Percentiles rank a stretch among this genome's conserved stretches.
phyloP scores from a whole-genome alignment of 2,113 vertebrate species.

The Oceanites oceanicus region DNA sequence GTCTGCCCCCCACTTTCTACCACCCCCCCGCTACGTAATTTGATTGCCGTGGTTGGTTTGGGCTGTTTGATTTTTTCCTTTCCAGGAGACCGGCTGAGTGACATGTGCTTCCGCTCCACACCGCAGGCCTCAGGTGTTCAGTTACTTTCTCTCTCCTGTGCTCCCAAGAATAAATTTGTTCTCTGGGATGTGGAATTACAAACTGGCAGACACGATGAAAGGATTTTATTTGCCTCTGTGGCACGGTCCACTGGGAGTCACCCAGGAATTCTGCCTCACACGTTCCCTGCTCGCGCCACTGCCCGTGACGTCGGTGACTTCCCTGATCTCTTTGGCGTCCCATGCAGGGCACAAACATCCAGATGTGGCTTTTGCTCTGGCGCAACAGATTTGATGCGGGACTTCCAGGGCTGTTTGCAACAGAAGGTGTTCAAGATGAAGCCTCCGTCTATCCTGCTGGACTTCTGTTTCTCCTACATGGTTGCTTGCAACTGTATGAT shows the following conservation, averaged over 20 bases:
- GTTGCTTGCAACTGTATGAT: neutral
- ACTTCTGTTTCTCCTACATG: neutral
- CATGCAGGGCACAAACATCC: neutral
- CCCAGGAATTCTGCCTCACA: neutral
- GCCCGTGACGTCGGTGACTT: accelerated
- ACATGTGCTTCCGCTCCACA: neutral
- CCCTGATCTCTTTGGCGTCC: neutral
- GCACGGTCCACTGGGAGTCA: neutral
- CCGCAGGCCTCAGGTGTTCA: neutral
- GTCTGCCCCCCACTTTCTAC: neutral
- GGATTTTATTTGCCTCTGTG: neutral
- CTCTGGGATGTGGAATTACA: neutral
- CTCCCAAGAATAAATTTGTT: neutral
- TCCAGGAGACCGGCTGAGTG: neutral
- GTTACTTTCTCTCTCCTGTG: neutral
- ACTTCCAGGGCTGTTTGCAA: neutral
- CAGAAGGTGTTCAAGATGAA: neutral
- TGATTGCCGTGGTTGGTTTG: neutral
- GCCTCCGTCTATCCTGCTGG: neutral
- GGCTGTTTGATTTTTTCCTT: neutral
- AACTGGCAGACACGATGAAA: neutral
- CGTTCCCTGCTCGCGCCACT: neutral
- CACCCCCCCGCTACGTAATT: neutral
- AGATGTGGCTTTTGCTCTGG: neutral
- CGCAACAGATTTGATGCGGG: neutral